Base-by-base conservation (phyloP, 2,888 invertebrate genomes). In the Ormyrus nitidulus region DNA sequence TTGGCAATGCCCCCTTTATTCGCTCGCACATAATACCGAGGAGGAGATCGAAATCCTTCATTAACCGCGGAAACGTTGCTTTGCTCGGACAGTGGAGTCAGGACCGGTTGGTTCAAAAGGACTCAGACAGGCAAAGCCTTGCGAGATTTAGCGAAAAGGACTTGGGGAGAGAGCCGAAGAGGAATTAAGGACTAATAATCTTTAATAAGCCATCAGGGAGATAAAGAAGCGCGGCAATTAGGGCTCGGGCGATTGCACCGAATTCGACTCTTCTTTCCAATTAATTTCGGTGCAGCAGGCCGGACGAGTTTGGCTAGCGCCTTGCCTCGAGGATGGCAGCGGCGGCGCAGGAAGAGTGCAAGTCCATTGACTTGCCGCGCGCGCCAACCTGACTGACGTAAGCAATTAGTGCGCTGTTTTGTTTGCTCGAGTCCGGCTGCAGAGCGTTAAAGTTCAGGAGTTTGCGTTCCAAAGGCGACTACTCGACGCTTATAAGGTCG, bases 371-470 rank as follows among this genome's bases (percentile, higher is more conserved):
- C 84, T 83, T 83, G 82, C 81, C 34, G 34, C 34, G 34, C 34
- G 34, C 34, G 34, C 34, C 34, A 34, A 34, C 34, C 34, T 56
- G 84, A 84, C 84, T 85, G 85, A 85, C 85, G 85, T 84, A 84
- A 85, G 85, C 85, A 85, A 85, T 85, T 85, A 85, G 85, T 70
- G 75, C 83, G 84, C 81, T 82, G 85, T 84, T 85, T 85, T 85
- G 85, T 85, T 85, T 85, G 84, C 82, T 76, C 84, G 82, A 77
- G 82, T 34, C 82, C 77, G 81, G 58, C 53, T 46, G 82, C 78
- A 54, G 80, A 77, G 74, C 83, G 34, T 83, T 83, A 79, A 84
- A 83, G 83, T 85, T 85, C 83, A 84, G 83, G 84, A 84, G 83
- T 84, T 79, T 74, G 66, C 72, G 65, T 51, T 84, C 82, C 84